Percentiles rank a stretch among this genome's conserved stretches.
These are phyloP conservation scores for Melipona quadrifasciata DNA, from an alignment of 1,140 invertebrate species.

Conservation along the genomic window DNA sequence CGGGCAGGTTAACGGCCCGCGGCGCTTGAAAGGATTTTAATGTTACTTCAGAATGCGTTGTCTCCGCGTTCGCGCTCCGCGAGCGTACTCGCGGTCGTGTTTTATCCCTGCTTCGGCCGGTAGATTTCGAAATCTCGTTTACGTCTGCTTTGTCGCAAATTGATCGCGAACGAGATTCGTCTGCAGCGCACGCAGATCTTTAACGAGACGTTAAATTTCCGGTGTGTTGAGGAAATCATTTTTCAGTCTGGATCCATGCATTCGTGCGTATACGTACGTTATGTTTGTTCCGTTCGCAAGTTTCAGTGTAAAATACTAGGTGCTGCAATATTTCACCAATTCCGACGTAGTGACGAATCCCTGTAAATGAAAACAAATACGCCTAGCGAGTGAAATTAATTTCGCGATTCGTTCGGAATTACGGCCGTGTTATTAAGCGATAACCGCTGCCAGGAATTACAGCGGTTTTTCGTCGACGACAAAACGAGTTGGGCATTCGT, in stretches of 20 bases:
- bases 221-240: too few relatives aligned
- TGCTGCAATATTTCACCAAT: too few relatives aligned
- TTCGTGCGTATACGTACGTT: too few relatives aligned
- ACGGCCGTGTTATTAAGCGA: constrained; percentile 27
- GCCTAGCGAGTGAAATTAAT: constrained; percentile 13
- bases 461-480: constrained; percentile 55
- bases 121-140: not conserved
- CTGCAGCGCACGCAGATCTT: too few relatives aligned
- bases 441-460: constrained; percentile 59
- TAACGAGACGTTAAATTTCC: too few relatives aligned
- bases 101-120: not conserved
- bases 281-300: too few relatives aligned
- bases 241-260: too few relatives aligned
- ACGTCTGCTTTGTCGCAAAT: not conserved
- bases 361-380: not conserved
- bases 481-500: constrained; percentile 51
- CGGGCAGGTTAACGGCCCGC: not conserved
- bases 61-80: not conserved
- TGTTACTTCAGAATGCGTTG: not conserved
- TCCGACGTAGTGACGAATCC: too few relatives aligned
- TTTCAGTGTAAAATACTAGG: too few relatives aligned
- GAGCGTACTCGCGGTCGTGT: not conserved
- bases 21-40: constrained; percentile 3
- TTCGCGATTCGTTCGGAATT: not conserved
- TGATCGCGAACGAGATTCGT: too few relatives aligned